phyloP scores from a whole-genome alignment of 2,888 invertebrate species.

The Erebia ligea region DNA sequence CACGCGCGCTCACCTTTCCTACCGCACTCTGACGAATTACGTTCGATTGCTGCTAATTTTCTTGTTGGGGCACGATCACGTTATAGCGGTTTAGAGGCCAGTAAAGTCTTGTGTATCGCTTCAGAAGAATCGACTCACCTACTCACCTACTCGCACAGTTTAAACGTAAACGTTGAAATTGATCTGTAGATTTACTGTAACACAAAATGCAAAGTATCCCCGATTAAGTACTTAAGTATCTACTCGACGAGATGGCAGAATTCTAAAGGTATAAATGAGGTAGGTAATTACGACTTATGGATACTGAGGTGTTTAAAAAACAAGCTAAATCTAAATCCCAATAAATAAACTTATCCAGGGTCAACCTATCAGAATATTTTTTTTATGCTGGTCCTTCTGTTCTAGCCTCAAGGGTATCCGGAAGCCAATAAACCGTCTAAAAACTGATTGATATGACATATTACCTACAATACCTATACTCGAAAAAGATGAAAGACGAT shows the following conservation, averaged over 20 bases:
- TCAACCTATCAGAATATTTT: too few relatives aligned
- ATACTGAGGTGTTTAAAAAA: too few relatives aligned
- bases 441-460: not conserved
- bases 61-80: slow-evolving; percentile 7
- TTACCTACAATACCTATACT: not conserved
- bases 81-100: slow-evolving; percentile 21
- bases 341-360: too few relatives aligned
- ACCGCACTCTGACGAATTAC: slow-evolving; percentile 16
- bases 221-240: too few relatives aligned
- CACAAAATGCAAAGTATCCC: too few relatives aligned
- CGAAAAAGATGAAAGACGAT: not conserved
- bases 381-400: not conserved
- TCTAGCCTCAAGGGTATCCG: not conserved
- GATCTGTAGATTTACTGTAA: too few relatives aligned
- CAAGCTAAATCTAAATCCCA: too few relatives aligned
- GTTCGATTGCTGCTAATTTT: slow-evolving; percentile 26
- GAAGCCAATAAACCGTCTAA: not conserved
- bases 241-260: too few relatives aligned
- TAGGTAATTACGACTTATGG: too few relatives aligned
- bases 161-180: not conserved
- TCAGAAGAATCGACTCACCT: not conserved
- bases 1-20: slow-evolving; percentile 52
- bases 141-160: not conserved
- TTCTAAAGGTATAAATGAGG: too few relatives aligned
- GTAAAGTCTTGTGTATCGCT: not conserved